These are phyloP conservation scores for Eilema griseolum DNA, from an alignment of 2,888 invertebrate species.

Conservation along the genomic window DNA sequence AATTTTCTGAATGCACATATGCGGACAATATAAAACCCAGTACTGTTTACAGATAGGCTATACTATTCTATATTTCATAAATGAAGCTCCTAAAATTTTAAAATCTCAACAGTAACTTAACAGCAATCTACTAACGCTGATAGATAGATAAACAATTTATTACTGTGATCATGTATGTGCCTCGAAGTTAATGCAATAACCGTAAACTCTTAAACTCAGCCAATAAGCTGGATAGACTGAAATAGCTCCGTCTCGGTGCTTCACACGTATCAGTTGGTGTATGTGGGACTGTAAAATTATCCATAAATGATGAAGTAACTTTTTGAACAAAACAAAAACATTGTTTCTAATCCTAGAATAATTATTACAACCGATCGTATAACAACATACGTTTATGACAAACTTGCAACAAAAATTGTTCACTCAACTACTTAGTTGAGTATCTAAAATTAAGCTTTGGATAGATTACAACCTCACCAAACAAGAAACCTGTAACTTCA, in stretches of 20 bases:
- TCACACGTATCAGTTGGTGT: background rate
- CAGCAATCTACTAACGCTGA: background rate
- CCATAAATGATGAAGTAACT: background rate
- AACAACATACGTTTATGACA: background rate
- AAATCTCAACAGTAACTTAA: no score
- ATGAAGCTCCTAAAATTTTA: no score
- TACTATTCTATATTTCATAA: no score
- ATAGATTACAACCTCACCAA: background rate
- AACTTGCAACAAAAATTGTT: no score
- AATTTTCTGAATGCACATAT: no score
- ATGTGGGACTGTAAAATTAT: background rate
- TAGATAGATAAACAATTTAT: background rate
- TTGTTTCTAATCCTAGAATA: background rate
- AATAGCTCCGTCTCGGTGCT: background rate
- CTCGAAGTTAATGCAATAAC: background rate
- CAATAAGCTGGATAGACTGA: background rate
- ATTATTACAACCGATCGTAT: background rate
- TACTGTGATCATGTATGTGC: background rate
- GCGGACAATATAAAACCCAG: no score
- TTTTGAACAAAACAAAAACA: no score
- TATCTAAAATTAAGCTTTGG: background rate
- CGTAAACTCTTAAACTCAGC: background rate
- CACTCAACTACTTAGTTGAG: no score
- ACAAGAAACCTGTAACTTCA: background rate
- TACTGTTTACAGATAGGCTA: no score